Base-by-base conservation (phyloP, 2,113 vertebrate genomes). In the Phyllopteryx taeniolatus region DNA sequence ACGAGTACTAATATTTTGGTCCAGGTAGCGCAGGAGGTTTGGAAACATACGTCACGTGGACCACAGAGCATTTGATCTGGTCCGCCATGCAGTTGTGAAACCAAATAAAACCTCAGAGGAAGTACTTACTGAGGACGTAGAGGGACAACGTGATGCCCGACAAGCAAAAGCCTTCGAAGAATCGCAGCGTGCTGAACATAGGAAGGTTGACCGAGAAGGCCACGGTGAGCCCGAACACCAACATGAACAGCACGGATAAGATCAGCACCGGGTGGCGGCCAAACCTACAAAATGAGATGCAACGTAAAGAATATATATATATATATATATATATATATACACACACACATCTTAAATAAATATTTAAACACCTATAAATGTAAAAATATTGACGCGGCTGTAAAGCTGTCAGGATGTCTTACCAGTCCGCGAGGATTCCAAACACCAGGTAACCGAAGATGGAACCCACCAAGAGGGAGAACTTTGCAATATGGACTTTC, bases 101-200 rank as follows among this genome's bases (percentile, higher is more conserved):
- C 12, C 35, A 63, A 39, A 57, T 51, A 62, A 62, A 62, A 8
- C 60, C 60, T 33, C 11, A 22, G 57, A 60, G 42, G 39, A 22
- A 14, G 39, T 35, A 97, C 97, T 98, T 88, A 99, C 97, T 90
- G 79, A 98, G 88, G 42, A 95, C 95, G 0, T 96, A 99, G 82
- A 99, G 89, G 8, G 95, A 96, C 47, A 99, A 95, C 15, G 91
- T 92, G 85, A 99, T 96, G 75, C 97, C 97, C 64, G 97, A 96
- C 87, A 98, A 92, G 87, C 96, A 98, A 90, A 99, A 99, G 65
- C 97, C 97, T 89, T 99, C 96, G 31, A 99, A 98, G 93, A 99
- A 98, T 76, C 97, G 95, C 90, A 99, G 93, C 22, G 96, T 98
- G 95, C 95, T 98, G 94, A 98, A 98, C 96, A 99, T 98, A n/a